Base-by-base conservation (phyloP, 2,113 vertebrate genomes). In the Ammodytes marinus region DNA sequence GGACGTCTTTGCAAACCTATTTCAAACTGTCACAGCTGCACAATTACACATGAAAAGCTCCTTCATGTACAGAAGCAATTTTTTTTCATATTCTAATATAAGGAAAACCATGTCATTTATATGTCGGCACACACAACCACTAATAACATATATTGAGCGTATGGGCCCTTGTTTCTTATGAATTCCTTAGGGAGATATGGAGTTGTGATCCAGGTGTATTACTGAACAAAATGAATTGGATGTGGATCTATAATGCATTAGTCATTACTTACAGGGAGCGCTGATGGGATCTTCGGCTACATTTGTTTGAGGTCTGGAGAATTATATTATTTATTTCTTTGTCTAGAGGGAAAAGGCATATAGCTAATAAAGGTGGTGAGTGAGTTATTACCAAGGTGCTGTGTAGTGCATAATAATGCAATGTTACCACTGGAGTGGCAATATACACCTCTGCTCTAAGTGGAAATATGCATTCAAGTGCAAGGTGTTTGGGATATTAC, bases 221-320 rank as follows among this genome's bases (percentile, higher is more conserved):
- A 63, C 19, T n/a, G 58, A 49, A 53, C 19, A 76, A 65, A 67
- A 4, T 17, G 45, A 79, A 59, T 43, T 64, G 5, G 42, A 72
- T 84, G 89, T 88, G 88, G 86, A 91, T 88, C 70, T 79, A 52
- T 79, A 84, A 82, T 78, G 59, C 76, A 76, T 79, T 46, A 27
- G 82, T 83, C 72, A 64, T 73, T 82, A 77, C 83, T 84, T 69
- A 12, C 75, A 27, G 57, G 17, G 61, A 54, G 74, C 63, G 43
- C 77, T 86, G 80, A 84, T 84, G 77, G 89, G 89, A 89, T 84
- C 79, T 83, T 64, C 74, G 43, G 74, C 89, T 84, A 89, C 85
- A 82, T 89, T 83, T 83, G 83, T 75, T 66, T 61, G 60, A 82
- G 60, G 46, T 82, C 69, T 82, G 67, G 79, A 79, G 79, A 80